Conservation (phyloP, 2,113 vertebrate species). For the Eolophus roseicapilla region DNA sequence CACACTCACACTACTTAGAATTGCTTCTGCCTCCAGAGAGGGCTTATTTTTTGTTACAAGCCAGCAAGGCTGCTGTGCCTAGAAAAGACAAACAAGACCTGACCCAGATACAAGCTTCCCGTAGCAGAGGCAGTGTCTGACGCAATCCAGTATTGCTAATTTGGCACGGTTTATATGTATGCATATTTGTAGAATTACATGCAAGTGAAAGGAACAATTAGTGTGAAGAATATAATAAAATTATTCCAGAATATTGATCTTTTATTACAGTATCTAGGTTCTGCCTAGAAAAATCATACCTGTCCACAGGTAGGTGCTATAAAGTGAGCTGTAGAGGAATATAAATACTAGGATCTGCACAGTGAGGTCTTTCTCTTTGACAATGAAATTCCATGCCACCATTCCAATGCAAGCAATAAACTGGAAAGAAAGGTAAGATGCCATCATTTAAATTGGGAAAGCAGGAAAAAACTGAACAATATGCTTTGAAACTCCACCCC, state of each 20-base stretch:
- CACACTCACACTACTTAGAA: background rate
- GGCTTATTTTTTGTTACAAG: background rate
- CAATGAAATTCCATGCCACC: slow-evolving; percentile 91
- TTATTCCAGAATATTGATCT: background rate
- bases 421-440: slow-evolving; percentile 69
- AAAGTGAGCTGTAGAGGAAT: slow-evolving; percentile 88
- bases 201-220: background rate
- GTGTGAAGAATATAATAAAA: background rate
- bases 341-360: slow-evolving; percentile 87
- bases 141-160: background rate
- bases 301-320: slow-evolving; percentile 93
- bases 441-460: background rate
- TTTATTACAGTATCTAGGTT: background rate
- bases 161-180: background rate
- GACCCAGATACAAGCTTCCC: background rate
- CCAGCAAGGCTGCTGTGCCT: background rate
- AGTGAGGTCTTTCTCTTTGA: slow-evolving; percentile 78
- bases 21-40: background rate
- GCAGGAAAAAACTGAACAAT: background rate
- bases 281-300: slow-evolving; percentile 73
- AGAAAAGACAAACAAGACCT: background rate
- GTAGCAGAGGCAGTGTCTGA: background rate
- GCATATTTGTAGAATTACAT: background rate
- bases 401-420: slow-evolving; percentile 87
- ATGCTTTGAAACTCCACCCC: background rate